Evolutionary conservation across 2,888 invertebrate species (phyloP).

Genomic region (Brachylomia viminalis): DNA sequence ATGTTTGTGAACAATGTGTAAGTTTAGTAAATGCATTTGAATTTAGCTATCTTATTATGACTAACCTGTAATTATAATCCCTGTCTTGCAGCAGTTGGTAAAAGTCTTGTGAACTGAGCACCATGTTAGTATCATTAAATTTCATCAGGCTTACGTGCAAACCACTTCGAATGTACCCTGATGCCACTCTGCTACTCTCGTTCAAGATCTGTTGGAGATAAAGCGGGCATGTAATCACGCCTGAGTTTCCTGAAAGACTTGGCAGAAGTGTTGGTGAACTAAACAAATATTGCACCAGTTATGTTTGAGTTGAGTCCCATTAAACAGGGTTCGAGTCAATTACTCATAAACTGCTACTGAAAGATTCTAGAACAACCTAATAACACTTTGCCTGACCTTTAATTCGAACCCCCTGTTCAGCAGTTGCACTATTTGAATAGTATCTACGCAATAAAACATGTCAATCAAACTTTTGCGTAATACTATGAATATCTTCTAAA

Average conservation of each 20-base stretch:
- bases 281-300: not conserved
- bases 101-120: slow-evolving; percentile 25
- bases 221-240: not conserved
- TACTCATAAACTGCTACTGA: not conserved
- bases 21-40: no score
- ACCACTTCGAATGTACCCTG: slow-evolving; percentile 17
- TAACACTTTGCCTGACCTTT: not conserved
- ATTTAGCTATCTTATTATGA: not conserved
- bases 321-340: not conserved
- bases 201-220: slow-evolving; percentile 23
- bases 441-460: not conserved
- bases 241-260: not conserved
- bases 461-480: not conserved
- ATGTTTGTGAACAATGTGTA: no score
- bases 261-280: not conserved
- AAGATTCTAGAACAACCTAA: not conserved
- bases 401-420: not conserved
- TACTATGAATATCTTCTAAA: not conserved
- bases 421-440: not conserved
- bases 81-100: slow-evolving; percentile 37
- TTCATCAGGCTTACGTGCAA: not conserved
- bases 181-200: slow-evolving; percentile 27
- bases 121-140: slow-evolving; percentile 1
- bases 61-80: slow-evolving; percentile 41
- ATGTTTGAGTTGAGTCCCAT: not conserved